Evolutionary conservation across 1,140 invertebrate species (phyloP), one percentile per base, ranked within the genome.

Genomic region (Drosophila oshimai): DNA sequence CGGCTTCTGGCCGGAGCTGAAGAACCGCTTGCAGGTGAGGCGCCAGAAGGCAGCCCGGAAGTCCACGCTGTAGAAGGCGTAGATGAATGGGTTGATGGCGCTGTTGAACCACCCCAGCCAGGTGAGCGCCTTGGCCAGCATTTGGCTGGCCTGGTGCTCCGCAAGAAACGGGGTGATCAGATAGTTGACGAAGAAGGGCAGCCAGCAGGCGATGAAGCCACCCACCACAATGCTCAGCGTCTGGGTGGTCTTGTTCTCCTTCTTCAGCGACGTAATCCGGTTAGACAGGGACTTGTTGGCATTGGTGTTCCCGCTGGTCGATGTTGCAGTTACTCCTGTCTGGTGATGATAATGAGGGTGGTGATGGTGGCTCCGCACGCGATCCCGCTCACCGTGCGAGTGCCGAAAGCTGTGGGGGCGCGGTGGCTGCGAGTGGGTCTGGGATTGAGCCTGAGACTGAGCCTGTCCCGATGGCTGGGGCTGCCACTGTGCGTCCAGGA

Each of bases 81-180:
- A 97, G 74, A 97, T 96, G 79, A 96, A 96, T 0, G 96, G 96
- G 91, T 97, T 97, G 46, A 97, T 96, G 1, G 95, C 95, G 4
- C 97, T 98, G 91, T 98, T 99, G 58, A 97, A 95, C 95, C 98
- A 98, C 0, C 95, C 97, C 29, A 98, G 92, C 97, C 97, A 99
- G 0, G 96, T 97, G 28, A 98, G 91, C 34, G 96, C 94, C 37
- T 94, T 94, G 93, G 97, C 96, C 10, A 97, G 91, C 13, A 94
- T 92, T 1, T 92, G 90, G 65, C 93, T 94, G 2, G 93, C 92
- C 46, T 93, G 92, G 34, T 91, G 90, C 12, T 80, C 91, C 0
- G 92, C 92, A 13, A 93, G 81, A 74, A 97, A 97, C 0, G 96
- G 95, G 0, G 95, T 96, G 5, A 96, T 92, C 7, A 98, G 91